Base-by-base conservation (phyloP, 2,888 invertebrate species). In the Anagyrus pseudococci region DNA sequence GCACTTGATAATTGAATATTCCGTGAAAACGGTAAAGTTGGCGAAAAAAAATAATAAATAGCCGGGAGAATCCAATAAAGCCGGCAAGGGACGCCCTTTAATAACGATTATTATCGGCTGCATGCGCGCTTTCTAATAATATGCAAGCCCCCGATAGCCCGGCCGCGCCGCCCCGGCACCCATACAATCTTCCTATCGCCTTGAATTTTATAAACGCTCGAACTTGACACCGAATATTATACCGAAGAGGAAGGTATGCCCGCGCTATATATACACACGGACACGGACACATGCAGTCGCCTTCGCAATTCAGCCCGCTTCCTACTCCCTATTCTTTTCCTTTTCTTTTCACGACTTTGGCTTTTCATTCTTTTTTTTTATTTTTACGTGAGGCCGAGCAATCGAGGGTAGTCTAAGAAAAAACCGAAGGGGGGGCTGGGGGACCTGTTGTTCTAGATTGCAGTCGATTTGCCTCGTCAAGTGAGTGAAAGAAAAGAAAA, bases 221-320 rank as follows among this genome's bases (percentile, higher is more conserved):
- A 66, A 66, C 59, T 66, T 62, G 66, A 59, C 66, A 59, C 37
- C 59, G 66, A 57, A 59, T 54, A 54, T 59, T 58, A 23, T 64
- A n/a, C n/a, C 20, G 7, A 20, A 13, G 20, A 47, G 13, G 20
- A 46, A 37, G 49, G n/a, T n/a, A n/a, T n/a, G n/a, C n/a, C n/a
- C n/a, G n/a, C n/a, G 20, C 44, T 37, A 25, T 19, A 26, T 10
- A 29, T 29, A 52, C 49, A 49, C 29, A 25, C 17, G 40, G 6
- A 23, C 26, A 17, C 26, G 15, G 10, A n/a, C n/a, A n/a, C n/a
- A n/a, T n/a, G n/a, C n/a, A n/a, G n/a, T n/a, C n/a, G n/a, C n/a
- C n/a, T n/a, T n/a, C n/a, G n/a, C n/a, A n/a, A n/a, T n/a, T n/a
- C n/a, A n/a, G n/a, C n/a, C n/a, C n/a, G n/a, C n/a, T n/a, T n/a